Percentiles rank a stretch among this genome's conserved stretches.
phyloP scores from a whole-genome alignment of 2,113 vertebrate genomes.

The Pseudorhombus dupliciocellatus region DNA sequence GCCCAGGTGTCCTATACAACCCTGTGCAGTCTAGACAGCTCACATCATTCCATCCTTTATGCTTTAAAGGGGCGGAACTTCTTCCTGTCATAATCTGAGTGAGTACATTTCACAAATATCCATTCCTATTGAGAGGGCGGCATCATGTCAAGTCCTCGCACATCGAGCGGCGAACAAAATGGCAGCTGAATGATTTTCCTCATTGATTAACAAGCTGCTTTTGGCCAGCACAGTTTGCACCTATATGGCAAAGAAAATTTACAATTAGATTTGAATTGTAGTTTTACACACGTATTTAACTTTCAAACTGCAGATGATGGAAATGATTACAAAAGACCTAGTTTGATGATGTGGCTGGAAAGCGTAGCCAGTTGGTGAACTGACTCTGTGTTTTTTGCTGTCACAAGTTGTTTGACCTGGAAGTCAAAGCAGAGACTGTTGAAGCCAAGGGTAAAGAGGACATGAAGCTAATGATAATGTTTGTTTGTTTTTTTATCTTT shows the following conservation, averaged over 20 bases:
- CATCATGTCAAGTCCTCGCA: neutral
- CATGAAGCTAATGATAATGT: too few relatives aligned
- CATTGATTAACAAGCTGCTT: neutral
- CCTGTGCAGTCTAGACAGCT: conserved; percentile 36
- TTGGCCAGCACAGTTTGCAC: neutral
- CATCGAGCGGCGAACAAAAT: conserved; percentile 1
- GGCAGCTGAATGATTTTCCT: neutral
- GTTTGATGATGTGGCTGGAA: too few relatives aligned
- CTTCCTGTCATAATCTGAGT: conserved; percentile 30
- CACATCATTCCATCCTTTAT: conserved; percentile 45
- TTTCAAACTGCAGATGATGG: too few relatives aligned
- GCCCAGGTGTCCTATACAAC: conserved; percentile 62
- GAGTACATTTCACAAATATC: conserved; percentile 5
- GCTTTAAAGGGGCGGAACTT: conserved; percentile 14
- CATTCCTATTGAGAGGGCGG: neutral
- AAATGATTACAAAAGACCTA: too few relatives aligned
- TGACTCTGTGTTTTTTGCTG: too few relatives aligned
- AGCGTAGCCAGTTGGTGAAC: too few relatives aligned
- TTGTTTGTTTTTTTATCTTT: too few relatives aligned
- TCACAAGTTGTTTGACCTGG: too few relatives aligned
- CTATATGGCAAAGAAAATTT: neutral
- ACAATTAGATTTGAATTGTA: too few relatives aligned
- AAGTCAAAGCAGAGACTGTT: too few relatives aligned
- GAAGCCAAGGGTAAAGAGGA: too few relatives aligned
- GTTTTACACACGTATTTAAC: too few relatives aligned